Evolutionary conservation across 2,797 vertebrate species (phyloP), one percentile per base, ranked within the genome.

Genomic region (Coranthus polyacanthus): DNA sequence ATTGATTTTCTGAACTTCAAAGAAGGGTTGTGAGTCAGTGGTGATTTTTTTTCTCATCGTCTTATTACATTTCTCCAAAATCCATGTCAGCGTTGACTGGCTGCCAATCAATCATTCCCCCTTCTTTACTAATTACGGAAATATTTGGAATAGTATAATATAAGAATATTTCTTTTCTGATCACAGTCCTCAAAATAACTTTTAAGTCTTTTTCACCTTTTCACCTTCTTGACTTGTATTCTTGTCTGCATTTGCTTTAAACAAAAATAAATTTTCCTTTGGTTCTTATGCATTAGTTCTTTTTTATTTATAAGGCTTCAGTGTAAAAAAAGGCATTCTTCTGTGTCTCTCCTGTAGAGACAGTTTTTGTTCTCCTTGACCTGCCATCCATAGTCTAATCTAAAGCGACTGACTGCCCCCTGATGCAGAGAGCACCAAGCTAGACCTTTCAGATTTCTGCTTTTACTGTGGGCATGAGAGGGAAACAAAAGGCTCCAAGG

Each of bases 321-420:
- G 57, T 22, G 36, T 55, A 44, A 78, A 74, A 78, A 67, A 75
- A n/a, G 75, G 71, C 41, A 50, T 76, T 76, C 55, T 55, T 60
- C 73, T 62, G 47, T 38, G 45, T 72, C 59, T 69, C 58, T 77
- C 72, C 71, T 70, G 74, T 71, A 74, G 71, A 85, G 84, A 83
- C 80, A 79, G 63, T 72, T 80, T 85, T 85, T 88, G 81, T 93
- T 92, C 89, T 87, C 81, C 87, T 88, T 93, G 90, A 90, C 89
- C 90, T 89, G 84, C 83, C 91, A 92, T 91, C 88, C 86, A 83
- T 91, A 86, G 72, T 90, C 82, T 93, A 93, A 93, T 91, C 86
- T 80, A 81, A 89, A 92, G 86, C 89, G 92, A 92, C 90, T 90
- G 91, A 89, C 81, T 88, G 87, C 83, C 83, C 85, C 73, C 71